These are phyloP conservation scores for Fratercula arctica DNA, from an alignment of 2,797 vertebrate genomes.

Conservation along the genomic window DNA sequence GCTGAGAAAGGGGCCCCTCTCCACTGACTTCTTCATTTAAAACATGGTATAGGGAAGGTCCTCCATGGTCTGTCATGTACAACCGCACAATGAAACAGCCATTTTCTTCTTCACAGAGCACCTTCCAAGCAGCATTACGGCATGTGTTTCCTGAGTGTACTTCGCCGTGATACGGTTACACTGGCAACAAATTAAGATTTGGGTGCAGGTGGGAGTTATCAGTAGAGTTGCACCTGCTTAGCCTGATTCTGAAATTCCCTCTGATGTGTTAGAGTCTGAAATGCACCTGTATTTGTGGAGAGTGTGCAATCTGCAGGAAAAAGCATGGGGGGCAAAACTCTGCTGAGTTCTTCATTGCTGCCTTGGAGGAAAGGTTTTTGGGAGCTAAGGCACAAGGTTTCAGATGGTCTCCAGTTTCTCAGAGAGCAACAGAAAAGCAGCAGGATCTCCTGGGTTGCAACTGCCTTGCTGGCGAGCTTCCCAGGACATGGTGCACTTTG, in stretches of 20 bases:
- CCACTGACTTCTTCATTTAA: slow-evolving; percentile 44
- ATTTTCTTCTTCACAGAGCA: not conserved
- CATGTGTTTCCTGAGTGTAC: not conserved
- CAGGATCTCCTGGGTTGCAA: not conserved
- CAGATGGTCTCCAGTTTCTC: not conserved
- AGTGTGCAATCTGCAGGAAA: not conserved
- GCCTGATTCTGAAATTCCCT: not conserved
- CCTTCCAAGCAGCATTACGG: not conserved
- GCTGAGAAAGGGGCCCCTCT: not conserved
- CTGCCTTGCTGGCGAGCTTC: not conserved
- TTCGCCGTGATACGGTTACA: not conserved
- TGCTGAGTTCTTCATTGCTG: not conserved
- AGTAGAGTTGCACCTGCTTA: not conserved
- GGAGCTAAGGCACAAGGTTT: not conserved
- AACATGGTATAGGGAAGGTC: not conserved
- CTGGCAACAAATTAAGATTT: not conserved
- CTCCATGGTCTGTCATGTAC: not conserved
- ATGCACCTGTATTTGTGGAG: not conserved
- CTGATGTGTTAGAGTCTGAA: not conserved
- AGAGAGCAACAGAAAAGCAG: not conserved
- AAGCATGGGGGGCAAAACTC: not conserved
- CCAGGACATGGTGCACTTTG: not conserved
- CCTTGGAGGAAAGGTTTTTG: not conserved
- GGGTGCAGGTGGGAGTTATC: slow-evolving; percentile 2
- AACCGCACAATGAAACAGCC: not conserved